Evolutionary conservation across 1,140 invertebrate genomes (phyloP).

Genomic region (Drosophila insularis): DNA sequence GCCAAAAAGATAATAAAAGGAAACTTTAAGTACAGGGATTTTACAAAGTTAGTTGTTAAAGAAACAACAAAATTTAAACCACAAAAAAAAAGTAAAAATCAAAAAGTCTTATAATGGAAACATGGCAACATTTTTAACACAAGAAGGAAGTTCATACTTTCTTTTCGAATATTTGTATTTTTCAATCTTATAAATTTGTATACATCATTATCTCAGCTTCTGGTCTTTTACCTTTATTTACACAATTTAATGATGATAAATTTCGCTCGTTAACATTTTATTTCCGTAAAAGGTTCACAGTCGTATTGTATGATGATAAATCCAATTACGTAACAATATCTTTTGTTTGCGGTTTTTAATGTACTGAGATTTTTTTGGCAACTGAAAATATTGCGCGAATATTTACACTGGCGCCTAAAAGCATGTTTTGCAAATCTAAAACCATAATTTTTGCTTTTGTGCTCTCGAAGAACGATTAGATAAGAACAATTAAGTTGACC

Average conservation of each 20-base stretch:
- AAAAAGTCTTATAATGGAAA: too few relatives aligned
- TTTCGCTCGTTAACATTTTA: background rate
- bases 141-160: too few relatives aligned
- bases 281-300: background rate
- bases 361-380: background rate
- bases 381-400: background rate
- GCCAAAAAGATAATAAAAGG: too few relatives aligned
- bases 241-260: conserved; percentile 10
- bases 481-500: background rate
- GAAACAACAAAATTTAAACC: too few relatives aligned
- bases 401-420: background rate
- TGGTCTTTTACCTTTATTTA: background rate
- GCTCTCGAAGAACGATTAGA: background rate
- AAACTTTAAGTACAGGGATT: too few relatives aligned
- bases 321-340: background rate
- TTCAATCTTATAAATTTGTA: background rate
- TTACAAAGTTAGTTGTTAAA: too few relatives aligned
- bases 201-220: too few relatives aligned
- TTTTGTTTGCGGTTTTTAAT: background rate
- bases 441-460: background rate
- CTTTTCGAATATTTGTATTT: background rate
- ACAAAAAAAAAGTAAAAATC: too few relatives aligned
- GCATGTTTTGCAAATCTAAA: background rate
- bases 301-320: background rate
- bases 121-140: too few relatives aligned